phyloP scores from a whole-genome alignment of 2,888 invertebrate genomes.

The Agonopterix subpropinquella region DNA sequence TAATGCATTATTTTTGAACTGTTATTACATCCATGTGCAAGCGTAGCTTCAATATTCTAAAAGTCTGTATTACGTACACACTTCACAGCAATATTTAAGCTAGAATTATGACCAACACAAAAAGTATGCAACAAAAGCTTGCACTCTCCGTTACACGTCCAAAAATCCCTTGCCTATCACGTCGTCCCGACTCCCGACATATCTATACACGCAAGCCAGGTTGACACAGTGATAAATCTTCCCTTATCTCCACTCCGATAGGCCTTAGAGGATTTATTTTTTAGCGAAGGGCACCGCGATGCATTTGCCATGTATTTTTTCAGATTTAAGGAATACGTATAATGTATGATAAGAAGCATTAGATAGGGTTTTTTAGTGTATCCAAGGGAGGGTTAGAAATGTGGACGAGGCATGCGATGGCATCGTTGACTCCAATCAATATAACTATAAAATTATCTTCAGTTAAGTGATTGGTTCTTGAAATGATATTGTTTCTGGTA shows the following conservation, averaged over 20 bases:
- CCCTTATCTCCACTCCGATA: slow-evolving; percentile 33
- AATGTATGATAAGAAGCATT: slow-evolving; percentile 64
- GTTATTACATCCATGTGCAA: no score
- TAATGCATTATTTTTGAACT: no score
- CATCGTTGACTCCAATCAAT: slow-evolving; percentile 26
- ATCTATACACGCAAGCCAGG: slow-evolving; percentile 21
- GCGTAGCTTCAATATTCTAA: no score
- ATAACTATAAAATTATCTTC: slow-evolving; percentile 23
- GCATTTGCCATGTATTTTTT: slow-evolving; percentile 46
- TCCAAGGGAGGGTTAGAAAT: slow-evolving; percentile 35
- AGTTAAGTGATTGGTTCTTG: slow-evolving; percentile 31
- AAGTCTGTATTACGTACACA: no score
- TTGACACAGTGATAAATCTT: slow-evolving; percentile 45
- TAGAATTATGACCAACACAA: no score
- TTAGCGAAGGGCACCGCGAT: slow-evolving; percentile 42
- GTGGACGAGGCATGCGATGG: slow-evolving; percentile 44
- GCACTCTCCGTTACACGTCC: no score
- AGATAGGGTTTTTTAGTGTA: slow-evolving; percentile 45
- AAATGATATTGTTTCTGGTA: background rate
- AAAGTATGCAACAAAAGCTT: no score
- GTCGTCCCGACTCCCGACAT: slow-evolving; percentile 3
- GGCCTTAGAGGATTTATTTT: slow-evolving; percentile 35
- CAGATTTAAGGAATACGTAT: slow-evolving; percentile 43
- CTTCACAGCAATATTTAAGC: no score
- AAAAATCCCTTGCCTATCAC: no score